phyloP scores from a whole-genome alignment of 2,888 invertebrate species.

The Drosophila flavopinicola region DNA sequence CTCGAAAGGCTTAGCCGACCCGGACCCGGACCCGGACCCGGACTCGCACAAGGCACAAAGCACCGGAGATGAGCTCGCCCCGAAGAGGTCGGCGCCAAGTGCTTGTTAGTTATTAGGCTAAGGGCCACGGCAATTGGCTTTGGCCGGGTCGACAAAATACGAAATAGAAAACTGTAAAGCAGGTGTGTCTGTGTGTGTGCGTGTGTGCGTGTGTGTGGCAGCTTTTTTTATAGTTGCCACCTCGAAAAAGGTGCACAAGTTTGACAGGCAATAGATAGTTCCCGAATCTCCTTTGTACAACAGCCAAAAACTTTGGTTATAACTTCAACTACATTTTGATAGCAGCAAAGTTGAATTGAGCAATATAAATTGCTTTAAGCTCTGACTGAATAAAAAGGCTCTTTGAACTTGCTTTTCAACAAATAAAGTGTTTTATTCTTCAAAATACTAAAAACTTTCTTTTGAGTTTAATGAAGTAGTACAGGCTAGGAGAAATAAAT shows the following conservation, averaged over 20 bases:
- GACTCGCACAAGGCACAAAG: not conserved
- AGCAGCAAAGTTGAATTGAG: slow-evolving; percentile 4
- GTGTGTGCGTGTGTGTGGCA: slow-evolving; percentile 8
- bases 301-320: slow-evolving; percentile 31
- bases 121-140: slow-evolving; percentile 64
- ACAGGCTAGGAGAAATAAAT: too few species aligned
- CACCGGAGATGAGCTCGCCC: slow-evolving; percentile 1
- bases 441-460: not conserved
- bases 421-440: not conserved
- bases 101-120: slow-evolving; percentile 74
- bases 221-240: slow-evolving; percentile 14
- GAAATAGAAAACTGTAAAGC: slow-evolving; percentile 11
- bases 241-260: slow-evolving; percentile 39
- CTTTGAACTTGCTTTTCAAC: not conserved
- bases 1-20: slow-evolving; percentile 63
- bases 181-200: not conserved
- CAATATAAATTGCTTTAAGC: slow-evolving; percentile 22
- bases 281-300: slow-evolving; percentile 16
- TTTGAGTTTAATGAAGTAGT: too few species aligned
- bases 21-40: slow-evolving; percentile 1
- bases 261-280: slow-evolving; percentile 60
- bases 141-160: slow-evolving; percentile 11
- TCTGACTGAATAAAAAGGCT: not conserved
- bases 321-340: slow-evolving; percentile 9
- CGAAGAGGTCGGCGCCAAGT: slow-evolving; percentile 52